Base-by-base conservation (phyloP, 2,888 invertebrate genomes). In the Machimus atricapillus region DNA sequence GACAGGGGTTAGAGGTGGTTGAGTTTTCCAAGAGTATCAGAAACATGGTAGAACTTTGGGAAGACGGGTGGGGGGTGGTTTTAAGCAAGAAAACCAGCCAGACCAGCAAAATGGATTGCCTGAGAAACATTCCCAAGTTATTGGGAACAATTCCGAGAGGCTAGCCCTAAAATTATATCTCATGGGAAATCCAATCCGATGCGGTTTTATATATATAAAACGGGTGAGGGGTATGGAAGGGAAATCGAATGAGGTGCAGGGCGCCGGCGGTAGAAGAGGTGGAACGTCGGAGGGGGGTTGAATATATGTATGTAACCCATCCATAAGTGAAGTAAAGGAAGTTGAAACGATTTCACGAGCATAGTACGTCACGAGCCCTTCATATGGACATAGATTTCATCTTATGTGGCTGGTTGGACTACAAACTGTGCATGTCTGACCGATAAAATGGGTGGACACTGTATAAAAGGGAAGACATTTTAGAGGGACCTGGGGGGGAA, bases 51-150 rank as follows among this genome's bases (percentile, higher is more conserved):
- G 16, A n/a, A n/a, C n/a, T 2, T 2, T 19, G 19, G n/a, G n/a
- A 56, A n/a, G 58, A 58, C 0, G 2, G 3, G 14, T 7, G 8
- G 4, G 14, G 2, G 9, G 43, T 1, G 7, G 40, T 31, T 9
- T 9, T 1, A 0, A 12, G 76, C 31, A 27, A 79, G 52, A 81
- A 81, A 31, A 34, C 52, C 27, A 52, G 31, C 81, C 12, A 52
- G 52, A 56, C 43, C 46, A 46, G 56, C 81, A 81, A 56, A 81
- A 81, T 81, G 81, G 81, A 81, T 81, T 56, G 81, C 81, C 16
- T 81, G 81, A 81, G 81, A 81, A 81, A 81, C 81, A 52, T 81
- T 81, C 56, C 81, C 46, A 81, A 81, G 81, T 81, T 81, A 81
- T 81, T 81, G 52, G 27, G 81, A 81, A 81, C 81, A 81, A 81